Conservation (phyloP, 2,797 vertebrate genomes). For the Otolemur crassicaudatus region DNA sequence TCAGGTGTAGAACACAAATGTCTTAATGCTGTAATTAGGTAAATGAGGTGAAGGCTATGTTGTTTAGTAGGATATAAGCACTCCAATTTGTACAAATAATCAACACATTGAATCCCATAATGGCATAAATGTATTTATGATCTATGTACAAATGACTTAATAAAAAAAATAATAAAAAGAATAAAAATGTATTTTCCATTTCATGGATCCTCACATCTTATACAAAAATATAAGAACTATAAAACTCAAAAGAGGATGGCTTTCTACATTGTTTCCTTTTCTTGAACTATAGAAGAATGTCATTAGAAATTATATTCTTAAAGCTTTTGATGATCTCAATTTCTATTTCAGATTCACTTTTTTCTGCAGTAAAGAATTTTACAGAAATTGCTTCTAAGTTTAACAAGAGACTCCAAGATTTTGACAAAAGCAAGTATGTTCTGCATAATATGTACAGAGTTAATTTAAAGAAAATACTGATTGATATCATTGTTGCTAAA, state of each 20-base stretch:
- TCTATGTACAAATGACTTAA: too few species aligned
- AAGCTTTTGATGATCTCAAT: constrained; percentile 22
- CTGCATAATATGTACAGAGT: background rate
- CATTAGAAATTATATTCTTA: background rate
- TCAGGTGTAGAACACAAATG: too few species aligned
- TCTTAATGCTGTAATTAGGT: too few species aligned
- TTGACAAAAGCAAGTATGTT: constrained; percentile 92
- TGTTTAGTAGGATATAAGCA: too few species aligned
- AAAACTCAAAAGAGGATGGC: background rate
- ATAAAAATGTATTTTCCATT: background rate
- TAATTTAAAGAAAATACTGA: background rate
- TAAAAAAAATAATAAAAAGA: too few species aligned
- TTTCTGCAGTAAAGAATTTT: constrained; percentile 94
- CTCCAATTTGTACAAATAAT: too few species aligned
- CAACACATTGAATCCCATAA: too few species aligned
- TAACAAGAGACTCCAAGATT: constrained; percentile 87
- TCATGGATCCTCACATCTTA: background rate
- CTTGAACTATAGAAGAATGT: background rate
- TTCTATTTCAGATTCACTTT: constrained; percentile 91
- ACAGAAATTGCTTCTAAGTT: constrained; percentile 90
- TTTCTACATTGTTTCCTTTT: background rate
- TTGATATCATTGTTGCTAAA: background rate
- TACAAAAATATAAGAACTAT: background rate
- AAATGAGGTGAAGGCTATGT: too few species aligned
- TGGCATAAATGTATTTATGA: too few species aligned